Evolutionary conservation across 2,113 vertebrate genomes (phyloP).

Genomic region (Hucho hucho): DNA sequence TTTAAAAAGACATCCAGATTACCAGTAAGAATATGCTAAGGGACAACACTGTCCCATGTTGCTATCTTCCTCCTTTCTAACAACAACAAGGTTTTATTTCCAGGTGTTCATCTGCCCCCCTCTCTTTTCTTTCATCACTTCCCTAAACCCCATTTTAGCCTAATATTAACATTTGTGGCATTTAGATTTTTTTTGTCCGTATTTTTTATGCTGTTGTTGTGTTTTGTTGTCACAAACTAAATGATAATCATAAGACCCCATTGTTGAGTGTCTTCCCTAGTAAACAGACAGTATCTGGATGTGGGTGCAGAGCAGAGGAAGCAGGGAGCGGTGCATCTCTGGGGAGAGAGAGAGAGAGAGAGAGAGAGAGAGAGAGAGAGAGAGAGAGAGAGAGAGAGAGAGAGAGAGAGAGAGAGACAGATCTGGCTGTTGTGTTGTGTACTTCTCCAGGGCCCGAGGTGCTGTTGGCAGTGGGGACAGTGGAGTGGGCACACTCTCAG

Average conservation of each 20-base stretch:
- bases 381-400: slow-evolving; percentile 38
- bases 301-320: slow-evolving; percentile 24
- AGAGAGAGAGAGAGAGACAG: slow-evolving; percentile 21
- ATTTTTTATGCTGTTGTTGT: slow-evolving; percentile 12
- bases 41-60: slow-evolving; percentile 33
- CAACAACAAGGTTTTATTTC: slow-evolving; percentile 58
- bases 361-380: too few species aligned
- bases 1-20: slow-evolving; percentile 63
- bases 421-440: slow-evolving; percentile 64
- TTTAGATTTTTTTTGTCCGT: slow-evolving; percentile 29
- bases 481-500: slow-evolving; percentile 78
- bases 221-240: slow-evolving; percentile 32
- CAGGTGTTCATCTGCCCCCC: slow-evolving; percentile 55
- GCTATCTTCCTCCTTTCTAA: slow-evolving; percentile 38
- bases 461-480: slow-evolving; percentile 73
- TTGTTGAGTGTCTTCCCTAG: not conserved
- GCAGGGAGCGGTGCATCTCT: slow-evolving; percentile 60
- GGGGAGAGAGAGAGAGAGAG: slow-evolving; percentile 45
- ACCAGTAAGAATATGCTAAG: slow-evolving; percentile 51
- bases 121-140: slow-evolving; percentile 51
- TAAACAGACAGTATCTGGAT: slow-evolving; percentile 44
- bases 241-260: not conserved
- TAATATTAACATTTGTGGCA: slow-evolving; percentile 51
- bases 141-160: slow-evolving; percentile 41
- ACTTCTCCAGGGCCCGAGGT: slow-evolving; percentile 71